Base-by-base conservation (phyloP, 2,888 invertebrate genomes). In the Cenopis cana region DNA sequence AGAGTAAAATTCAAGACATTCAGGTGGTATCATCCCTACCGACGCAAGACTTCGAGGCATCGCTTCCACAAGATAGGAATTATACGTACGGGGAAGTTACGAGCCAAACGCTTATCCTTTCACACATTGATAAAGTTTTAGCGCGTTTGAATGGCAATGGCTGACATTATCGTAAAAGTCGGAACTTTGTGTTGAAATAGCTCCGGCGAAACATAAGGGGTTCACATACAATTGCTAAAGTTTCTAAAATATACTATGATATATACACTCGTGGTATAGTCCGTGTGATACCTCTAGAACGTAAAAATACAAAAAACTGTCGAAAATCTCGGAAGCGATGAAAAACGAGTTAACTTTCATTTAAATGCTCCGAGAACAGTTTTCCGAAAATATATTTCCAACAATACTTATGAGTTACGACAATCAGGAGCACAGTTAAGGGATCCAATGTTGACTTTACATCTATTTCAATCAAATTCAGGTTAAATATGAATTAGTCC, bases 91-190 rank as follows among this genome's bases (percentile, higher is more conserved):
- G 76, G 79, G 82, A 82, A 85, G 82, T 85, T 86, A 87, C 85
- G 87, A 87, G 83, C 83, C 82, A 77, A 87, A 87, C 87, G 89
- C 88, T 90, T 90, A 91, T 91, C 91, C 91, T 86, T 88, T 87
- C 88, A 86, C 90, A 89, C 92, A 91, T 90, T 91, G 91, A 91
- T 91, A 91, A 93, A 93, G 90, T 93, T 93, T 89, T 87, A 89
- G 88, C 91, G 89, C 86, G 90, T 92, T 90, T 90, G 91, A 91
- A 93, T 91, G 91, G 91, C 91, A 93, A 93, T 89, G 92, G 90
- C 91, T 90, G 91, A 89, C 92, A 93, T 93, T 93, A 93, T 91
- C 93, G 93, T 93, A 92, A 93, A 93, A 92, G 92, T 89, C 84
- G 89, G 85, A 92, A 93, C 90, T 93, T 92, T 89, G 87, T 85